These are phyloP conservation scores for Belonocnema kinseyi DNA, from an alignment of 1,140 invertebrate genomes.

Conservation along the genomic window DNA sequence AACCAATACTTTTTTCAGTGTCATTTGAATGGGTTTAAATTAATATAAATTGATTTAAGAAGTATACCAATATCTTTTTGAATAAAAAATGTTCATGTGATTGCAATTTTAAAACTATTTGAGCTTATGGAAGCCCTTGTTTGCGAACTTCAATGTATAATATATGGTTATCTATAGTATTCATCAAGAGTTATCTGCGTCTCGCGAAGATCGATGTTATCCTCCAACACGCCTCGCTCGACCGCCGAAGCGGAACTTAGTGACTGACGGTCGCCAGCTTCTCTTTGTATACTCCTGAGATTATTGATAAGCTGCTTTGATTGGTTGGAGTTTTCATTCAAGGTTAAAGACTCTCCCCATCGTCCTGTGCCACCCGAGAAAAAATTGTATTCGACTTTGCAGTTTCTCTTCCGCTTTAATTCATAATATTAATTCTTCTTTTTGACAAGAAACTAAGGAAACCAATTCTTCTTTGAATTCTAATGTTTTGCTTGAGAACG, in stretches of 20 bases:
- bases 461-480: too few relatives aligned
- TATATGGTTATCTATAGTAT: conserved; percentile 20
- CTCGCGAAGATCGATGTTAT: conserved; percentile 20
- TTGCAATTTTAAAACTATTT: conserved; percentile 10
- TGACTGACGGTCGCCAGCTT: background rate
- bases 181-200: conserved; percentile 13
- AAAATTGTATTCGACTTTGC: too few relatives aligned
- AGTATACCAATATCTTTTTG: background rate
- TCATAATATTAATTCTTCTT: too few relatives aligned
- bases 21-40: background rate
- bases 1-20: too few relatives aligned
- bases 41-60: background rate
- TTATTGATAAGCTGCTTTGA: background rate
- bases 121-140: conserved; percentile 5
- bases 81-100: background rate
- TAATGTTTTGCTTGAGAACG: too few relatives aligned
- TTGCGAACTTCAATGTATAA: conserved; percentile 8
- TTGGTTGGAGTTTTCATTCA: background rate
- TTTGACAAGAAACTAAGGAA: too few relatives aligned
- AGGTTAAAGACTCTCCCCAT: background rate
- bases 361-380: too few relatives aligned
- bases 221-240: conserved; percentile 15
- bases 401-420: too few relatives aligned
- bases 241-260: conserved; percentile 26
- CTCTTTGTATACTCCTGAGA: background rate